A percentile compares a stretch with the other conserved stretches of the same genome.
Evolutionary conservation across 2,888 invertebrate genomes (phyloP).

Genomic region (Acrobasis suavella): DNA sequence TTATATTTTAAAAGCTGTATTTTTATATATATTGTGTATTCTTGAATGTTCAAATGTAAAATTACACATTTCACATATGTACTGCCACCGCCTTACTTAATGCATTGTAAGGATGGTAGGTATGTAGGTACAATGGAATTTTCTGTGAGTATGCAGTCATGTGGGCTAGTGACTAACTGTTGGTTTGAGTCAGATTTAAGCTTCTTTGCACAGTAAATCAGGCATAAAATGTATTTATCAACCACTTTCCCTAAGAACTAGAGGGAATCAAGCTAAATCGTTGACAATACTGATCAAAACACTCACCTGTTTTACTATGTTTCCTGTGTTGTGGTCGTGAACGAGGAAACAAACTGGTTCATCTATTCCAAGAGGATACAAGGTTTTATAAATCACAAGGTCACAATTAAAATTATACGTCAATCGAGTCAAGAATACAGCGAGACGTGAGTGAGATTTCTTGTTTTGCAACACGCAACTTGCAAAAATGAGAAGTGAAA

Average conservation of each 20-base stretch:
- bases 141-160: too few species aligned
- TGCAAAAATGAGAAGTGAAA: too few species aligned
- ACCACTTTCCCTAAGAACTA: background rate
- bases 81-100: too few species aligned
- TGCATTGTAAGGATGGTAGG: too few species aligned
- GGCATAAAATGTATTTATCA: background rate
- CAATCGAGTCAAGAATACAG: conserved; percentile 8
- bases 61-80: too few species aligned
- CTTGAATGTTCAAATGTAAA: too few species aligned
- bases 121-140: too few species aligned
- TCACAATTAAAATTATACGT: conserved; percentile 19
- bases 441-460: background rate
- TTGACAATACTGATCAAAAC: background rate
- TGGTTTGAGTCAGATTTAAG: too few species aligned
- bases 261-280: background rate
- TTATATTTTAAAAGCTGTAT: too few species aligned
- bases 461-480: background rate
- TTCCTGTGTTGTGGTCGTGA: background rate
- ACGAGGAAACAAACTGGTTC: conserved; percentile 10
- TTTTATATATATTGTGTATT: too few species aligned
- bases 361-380: conserved; percentile 10
- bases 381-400: conserved; percentile 13
- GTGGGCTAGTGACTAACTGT: too few species aligned
- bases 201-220: too few species aligned
- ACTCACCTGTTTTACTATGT: conserved; percentile 15